A percentile compares a stretch with the other conserved stretches of the same genome.
Conservation (phyloP, 2,797 vertebrate genomes). For the Paedocypris micromegethes region DNA sequence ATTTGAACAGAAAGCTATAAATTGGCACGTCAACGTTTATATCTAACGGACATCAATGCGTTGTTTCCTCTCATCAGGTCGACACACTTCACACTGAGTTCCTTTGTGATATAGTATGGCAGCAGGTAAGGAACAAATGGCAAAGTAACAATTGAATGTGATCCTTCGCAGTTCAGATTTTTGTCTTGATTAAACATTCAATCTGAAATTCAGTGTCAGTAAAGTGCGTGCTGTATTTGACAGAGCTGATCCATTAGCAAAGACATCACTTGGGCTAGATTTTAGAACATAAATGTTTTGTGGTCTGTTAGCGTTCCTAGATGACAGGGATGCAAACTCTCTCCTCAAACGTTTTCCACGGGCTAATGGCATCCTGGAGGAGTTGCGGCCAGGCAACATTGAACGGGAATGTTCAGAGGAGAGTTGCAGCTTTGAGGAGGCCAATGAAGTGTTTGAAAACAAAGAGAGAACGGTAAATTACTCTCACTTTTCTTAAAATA, state of each 20-base stretch:
- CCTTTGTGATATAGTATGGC: slow-evolving; percentile 55
- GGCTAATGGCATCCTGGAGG: slow-evolving; percentile 81
- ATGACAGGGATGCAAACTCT: slow-evolving; percentile 72
- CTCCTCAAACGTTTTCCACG: slow-evolving; percentile 76
- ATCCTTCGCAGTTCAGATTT: background rate
- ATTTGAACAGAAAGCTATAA: slow-evolving; percentile 11
- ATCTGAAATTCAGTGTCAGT: no score
- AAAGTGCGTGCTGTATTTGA: background rate
- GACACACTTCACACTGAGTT: slow-evolving; percentile 26
- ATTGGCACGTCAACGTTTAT: background rate
- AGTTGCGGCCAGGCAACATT: slow-evolving; percentile 78
- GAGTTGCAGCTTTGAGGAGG: slow-evolving; percentile 84
- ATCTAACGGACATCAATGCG: background rate
- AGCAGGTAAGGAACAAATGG: slow-evolving; percentile 51
- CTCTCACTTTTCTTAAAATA: background rate
- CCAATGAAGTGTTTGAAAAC: slow-evolving; percentile 82
- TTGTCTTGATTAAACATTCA: background rate
- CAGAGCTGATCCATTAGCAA: background rate
- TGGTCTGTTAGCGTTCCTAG: slow-evolving; percentile 69
- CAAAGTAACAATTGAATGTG: background rate
- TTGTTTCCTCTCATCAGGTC: slow-evolving; percentile 30
- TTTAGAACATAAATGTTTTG: background rate
- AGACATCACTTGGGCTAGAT: background rate
- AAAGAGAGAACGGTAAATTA: slow-evolving; percentile 77
- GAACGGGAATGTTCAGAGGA: slow-evolving; percentile 82